phyloP scores from a whole-genome alignment of 2,888 invertebrate species.

The Lepidochitona cinerea region DNA sequence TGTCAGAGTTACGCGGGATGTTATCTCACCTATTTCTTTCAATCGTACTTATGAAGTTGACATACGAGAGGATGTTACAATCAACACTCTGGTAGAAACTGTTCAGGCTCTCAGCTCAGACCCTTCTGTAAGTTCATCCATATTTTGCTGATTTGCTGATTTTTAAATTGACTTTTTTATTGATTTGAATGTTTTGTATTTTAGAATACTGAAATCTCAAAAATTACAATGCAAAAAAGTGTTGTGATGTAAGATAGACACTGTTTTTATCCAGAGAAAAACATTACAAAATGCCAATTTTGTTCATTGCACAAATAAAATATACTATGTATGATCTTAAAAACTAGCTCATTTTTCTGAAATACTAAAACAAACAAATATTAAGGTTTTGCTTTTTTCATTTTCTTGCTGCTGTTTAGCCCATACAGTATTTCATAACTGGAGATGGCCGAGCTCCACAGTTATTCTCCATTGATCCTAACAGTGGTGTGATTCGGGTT shows the following conservation, averaged over 20 bases:
- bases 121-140: slow-evolving; percentile 5
- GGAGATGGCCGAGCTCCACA: slow-evolving; percentile 80
- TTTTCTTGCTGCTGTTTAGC: not conserved
- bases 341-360: not conserved
- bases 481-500: slow-evolving; percentile 84
- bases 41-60: not conserved
- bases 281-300: not conserved
- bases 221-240: too few species aligned
- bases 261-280: too few species aligned
- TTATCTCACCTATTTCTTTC: not conserved
- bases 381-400: not conserved
- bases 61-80: not conserved
- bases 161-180: too few species aligned
- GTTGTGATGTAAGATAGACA: too few species aligned
- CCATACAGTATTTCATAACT: not conserved
- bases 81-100: not conserved
- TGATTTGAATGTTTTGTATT: too few species aligned
- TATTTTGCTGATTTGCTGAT: too few species aligned
- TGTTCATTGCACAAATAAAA: not conserved
- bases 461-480: slow-evolving; percentile 90
- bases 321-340: not conserved
- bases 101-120: not conserved
- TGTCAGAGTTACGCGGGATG: not conserved
- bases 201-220: too few species aligned
- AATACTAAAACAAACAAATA: too few species aligned